Percentiles rank a stretch among this genome's conserved stretches.
Evolutionary conservation across 2,113 vertebrate genomes (phyloP).

Genomic region (Sinocyclocheilus anshuiensis): DNA sequence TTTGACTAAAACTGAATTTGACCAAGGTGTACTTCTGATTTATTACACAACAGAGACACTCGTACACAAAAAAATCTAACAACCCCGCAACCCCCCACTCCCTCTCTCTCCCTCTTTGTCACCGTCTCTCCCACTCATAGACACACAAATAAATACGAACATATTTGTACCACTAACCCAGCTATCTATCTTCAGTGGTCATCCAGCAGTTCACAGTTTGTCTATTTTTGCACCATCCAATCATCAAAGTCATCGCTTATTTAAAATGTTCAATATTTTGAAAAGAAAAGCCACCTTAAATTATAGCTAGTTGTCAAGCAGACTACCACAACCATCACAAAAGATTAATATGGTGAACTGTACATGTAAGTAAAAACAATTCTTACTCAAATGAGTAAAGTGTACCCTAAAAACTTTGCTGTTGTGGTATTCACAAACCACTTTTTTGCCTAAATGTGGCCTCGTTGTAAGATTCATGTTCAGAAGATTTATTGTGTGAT

Average conservation of each 20-base stretch:
- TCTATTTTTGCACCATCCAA: neutral
- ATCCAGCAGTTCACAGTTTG: neutral
- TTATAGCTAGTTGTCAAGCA: neutral
- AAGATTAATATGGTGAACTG: neutral
- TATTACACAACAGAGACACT: conserved; percentile 3
- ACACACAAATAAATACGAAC: neutral
- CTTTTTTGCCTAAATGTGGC: neutral
- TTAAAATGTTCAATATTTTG: neutral
- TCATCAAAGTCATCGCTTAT: neutral
- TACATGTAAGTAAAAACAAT: neutral
- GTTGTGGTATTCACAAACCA: neutral
- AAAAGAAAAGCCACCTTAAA: neutral
- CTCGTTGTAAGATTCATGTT: neutral
- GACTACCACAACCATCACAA: neutral
- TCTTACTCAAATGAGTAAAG: neutral
- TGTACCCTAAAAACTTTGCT: neutral
- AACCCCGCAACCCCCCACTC: neutral
- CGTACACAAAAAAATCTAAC: neutral
- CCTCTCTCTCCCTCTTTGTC: neutral
- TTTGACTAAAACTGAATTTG: conserved; percentile 1
- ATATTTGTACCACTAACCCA: neutral
- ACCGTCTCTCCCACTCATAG: neutral
- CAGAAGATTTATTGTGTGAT: conserved; percentile 18
- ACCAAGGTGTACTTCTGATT: conserved; percentile 1
- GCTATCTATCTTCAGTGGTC: neutral